Evolutionary conservation across 2,888 invertebrate species (phyloP).

Genomic region (Nomada ruficornis): DNA sequence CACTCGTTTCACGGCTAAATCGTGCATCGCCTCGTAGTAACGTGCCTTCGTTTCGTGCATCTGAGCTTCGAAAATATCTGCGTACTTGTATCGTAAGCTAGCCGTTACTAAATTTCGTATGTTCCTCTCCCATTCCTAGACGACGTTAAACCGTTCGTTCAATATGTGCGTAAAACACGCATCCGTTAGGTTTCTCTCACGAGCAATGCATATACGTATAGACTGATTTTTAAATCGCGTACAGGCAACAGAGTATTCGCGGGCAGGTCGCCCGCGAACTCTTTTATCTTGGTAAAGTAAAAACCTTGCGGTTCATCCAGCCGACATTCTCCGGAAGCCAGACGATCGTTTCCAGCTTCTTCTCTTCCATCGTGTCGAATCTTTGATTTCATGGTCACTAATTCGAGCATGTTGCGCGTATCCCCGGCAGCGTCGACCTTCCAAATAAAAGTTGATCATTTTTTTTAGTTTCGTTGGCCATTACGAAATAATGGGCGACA

Average conservation of each 20-base stretch:
- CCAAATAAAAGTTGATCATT: background rate
- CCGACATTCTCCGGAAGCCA: conserved; percentile 24
- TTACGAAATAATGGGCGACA: background rate
- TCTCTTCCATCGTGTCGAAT: conserved; percentile 7
- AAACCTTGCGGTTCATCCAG: conserved; percentile 60
- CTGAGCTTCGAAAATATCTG: conserved; percentile 85
- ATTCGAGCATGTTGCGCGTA: conserved; percentile 18
- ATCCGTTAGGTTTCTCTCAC: background rate
- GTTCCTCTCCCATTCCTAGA: conserved; percentile 85
- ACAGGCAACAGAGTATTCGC: conserved; percentile 74
- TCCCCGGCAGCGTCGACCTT: conserved; percentile 11
- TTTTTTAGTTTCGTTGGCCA: background rate
- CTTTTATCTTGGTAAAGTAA: conserved; percentile 72
- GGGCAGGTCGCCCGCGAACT: conserved; percentile 71
- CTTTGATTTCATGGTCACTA: conserved; percentile 18
- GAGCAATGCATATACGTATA: background rate
- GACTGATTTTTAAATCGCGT: conserved; percentile 29
- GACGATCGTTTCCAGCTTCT: conserved; percentile 3
- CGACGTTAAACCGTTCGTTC: background rate
- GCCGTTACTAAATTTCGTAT: conserved; percentile 87
- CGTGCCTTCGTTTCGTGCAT: conserved; percentile 85
- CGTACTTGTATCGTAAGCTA: conserved; percentile 86
- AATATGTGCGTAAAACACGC: background rate
- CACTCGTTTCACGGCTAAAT: conserved; percentile 88
- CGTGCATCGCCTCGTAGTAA: conserved; percentile 82